Conservation (phyloP, 1,140 invertebrate species). For the Condylostylus longicornis region DNA sequence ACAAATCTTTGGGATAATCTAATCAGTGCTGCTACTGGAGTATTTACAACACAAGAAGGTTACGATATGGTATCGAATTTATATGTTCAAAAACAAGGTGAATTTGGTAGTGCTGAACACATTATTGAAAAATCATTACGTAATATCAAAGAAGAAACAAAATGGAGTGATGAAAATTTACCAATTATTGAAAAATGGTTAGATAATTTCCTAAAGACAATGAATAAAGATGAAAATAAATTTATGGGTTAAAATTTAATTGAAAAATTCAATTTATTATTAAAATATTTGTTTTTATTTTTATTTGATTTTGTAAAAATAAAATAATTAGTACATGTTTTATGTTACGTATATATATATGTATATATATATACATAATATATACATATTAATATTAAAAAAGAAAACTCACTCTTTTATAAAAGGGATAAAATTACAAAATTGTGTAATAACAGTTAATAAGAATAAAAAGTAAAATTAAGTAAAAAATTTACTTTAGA, state of each 20-base stretch:
- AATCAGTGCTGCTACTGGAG: slow-evolving; percentile 49
- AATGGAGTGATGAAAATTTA: slow-evolving; percentile 53
- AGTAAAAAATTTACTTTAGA: too few species aligned
- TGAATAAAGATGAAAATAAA: slow-evolving; percentile 15
- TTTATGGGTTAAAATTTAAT: too few species aligned
- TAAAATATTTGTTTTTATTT: not conserved
- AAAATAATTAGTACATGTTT: too few species aligned
- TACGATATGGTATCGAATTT: slow-evolving; percentile 47
- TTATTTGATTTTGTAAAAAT: not conserved
- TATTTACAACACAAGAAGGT: slow-evolving; percentile 54
- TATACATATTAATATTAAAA: too few species aligned
- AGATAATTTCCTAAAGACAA: slow-evolving; percentile 34
- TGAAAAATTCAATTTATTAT: not conserved
- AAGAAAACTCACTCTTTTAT: too few species aligned
- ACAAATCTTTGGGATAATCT: slow-evolving; percentile 55
- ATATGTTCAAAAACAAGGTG: slow-evolving; percentile 39
- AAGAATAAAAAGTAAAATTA: too few species aligned
- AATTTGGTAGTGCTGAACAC: slow-evolving; percentile 49
- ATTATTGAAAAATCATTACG: slow-evolving; percentile 49
- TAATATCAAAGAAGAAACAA: slow-evolving; percentile 48
- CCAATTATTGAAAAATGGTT: slow-evolving; percentile 54
- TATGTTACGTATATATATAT: too few species aligned
- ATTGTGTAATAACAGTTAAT: too few species aligned
- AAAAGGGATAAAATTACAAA: too few species aligned
- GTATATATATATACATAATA: too few species aligned